Evolutionary conservation across 2,888 invertebrate genomes (phyloP).

Genomic region (Hedychridium roseum): DNA sequence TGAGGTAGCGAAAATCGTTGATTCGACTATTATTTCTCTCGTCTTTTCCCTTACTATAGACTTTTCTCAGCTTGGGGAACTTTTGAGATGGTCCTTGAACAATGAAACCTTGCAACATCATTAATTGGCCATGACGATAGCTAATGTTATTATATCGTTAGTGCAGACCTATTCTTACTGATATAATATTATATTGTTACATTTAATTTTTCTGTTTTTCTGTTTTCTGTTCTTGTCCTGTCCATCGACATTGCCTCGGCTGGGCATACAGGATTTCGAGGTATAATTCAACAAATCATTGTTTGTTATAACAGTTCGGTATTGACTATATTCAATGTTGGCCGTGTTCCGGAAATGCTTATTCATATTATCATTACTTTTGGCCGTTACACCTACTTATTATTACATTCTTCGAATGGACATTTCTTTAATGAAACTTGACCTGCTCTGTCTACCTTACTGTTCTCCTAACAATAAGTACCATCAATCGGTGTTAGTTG

Average conservation of each 20-base stretch:
- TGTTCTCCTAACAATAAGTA: constrained; percentile 57
- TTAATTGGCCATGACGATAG: constrained; percentile 46
- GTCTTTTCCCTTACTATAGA: too few species aligned
- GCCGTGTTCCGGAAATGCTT: constrained; percentile 61
- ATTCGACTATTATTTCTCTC: too few species aligned
- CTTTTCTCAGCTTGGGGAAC: constrained; percentile 63
- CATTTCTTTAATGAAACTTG: constrained; percentile 52
- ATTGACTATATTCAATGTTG: constrained; percentile 57
- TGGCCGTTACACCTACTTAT: constrained; percentile 34
- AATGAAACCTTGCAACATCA: constrained; percentile 48
- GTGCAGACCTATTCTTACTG: constrained; percentile 30
- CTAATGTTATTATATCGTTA: constrained; percentile 23
- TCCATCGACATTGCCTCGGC: constrained; percentile 72
- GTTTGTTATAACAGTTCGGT: constrained; percentile 56
- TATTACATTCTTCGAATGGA: constrained; percentile 45
- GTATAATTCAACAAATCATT: constrained; percentile 68
- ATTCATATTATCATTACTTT: constrained; percentile 45
- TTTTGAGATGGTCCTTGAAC: constrained; percentile 68
- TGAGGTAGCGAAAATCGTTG: too few species aligned
- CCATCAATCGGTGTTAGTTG: constrained; percentile 59
- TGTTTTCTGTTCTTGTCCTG: constrained; percentile 77
- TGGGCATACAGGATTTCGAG: constrained; percentile 85
- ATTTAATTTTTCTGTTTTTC: constrained; percentile 65
- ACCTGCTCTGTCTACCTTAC: constrained; percentile 57
- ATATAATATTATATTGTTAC: constrained; percentile 32